A percentile compares a stretch with the other conserved stretches of the same genome.
These are phyloP conservation scores for Anarhynchus alexandrinus DNA, from an alignment of 2,113 vertebrate genomes.

Conservation along the genomic window DNA sequence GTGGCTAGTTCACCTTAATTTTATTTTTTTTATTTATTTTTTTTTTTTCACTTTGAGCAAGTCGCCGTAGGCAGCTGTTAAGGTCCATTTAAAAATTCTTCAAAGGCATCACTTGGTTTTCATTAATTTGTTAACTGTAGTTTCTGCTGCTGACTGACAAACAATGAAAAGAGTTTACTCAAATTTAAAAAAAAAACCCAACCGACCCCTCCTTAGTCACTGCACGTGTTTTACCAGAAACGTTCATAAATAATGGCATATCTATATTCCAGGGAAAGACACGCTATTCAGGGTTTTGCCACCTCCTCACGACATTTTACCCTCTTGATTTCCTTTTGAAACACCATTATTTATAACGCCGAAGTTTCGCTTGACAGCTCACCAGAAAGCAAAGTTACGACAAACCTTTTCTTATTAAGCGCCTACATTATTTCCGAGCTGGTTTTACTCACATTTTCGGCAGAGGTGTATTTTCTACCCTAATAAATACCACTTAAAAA, in stretches of 20 bases:
- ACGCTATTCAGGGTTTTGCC: not conserved
- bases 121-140: slow-evolving; percentile 86
- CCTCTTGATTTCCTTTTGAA: slow-evolving; percentile 40
- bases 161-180: slow-evolving; percentile 21
- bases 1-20: slow-evolving; percentile 84
- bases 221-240: not conserved
- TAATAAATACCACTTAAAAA: not conserved
- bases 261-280: not conserved
- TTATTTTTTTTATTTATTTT: slow-evolving; percentile 52
- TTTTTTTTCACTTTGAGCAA: slow-evolving; percentile 69
- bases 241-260: not conserved
- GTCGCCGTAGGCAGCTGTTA: slow-evolving; percentile 82
- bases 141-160: slow-evolving; percentile 73
- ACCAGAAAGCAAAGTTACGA: not conserved
- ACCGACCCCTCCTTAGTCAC: not conserved
- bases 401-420: not conserved
- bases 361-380: slow-evolving; percentile 25
- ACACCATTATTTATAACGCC: slow-evolving; percentile 10
- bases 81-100: slow-evolving; percentile 82
- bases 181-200: not conserved
- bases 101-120: slow-evolving; percentile 81
- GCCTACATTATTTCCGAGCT: not conserved
- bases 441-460: not conserved
- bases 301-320: slow-evolving; percentile 27
- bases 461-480: not conserved